Base-by-base conservation (phyloP, 1,140 invertebrate species). In the Diachasmimorpha longicaudata region DNA sequence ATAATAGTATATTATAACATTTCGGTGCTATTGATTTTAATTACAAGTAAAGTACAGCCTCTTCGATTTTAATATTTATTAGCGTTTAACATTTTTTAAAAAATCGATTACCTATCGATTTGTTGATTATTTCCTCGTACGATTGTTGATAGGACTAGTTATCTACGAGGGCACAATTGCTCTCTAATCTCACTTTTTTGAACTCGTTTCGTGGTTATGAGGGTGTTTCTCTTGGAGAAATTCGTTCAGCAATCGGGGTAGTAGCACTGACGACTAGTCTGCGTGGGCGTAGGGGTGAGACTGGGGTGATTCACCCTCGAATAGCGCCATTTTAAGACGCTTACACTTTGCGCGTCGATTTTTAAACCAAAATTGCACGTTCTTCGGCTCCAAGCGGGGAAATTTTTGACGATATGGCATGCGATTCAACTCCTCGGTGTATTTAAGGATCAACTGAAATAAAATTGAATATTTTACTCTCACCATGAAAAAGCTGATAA, bases 361-460 rank as follows among this genome's bases (percentile, higher is more conserved):
- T 88, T 98, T 98, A 87, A 97, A 96, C 95, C 95, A 97, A 85
- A 99, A 97, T 88, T 99, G 97, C 70, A 99, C 97, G 85, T 99
- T 99, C 89, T 99, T 99, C 16, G 97, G 97, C 87, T 99, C 97
- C 31, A 99, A 90, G 23, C 96, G 93, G 0, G 97, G 98, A 87
- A 99, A 99, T 87, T 99, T 98, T 86, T 98, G 96, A 80, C 97
- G 91, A 86, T 98, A 97, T 31, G 95, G 96, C 93, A 98, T 97
- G 69, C 94, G 92, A 85, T 99, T 99, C 77, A 99, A 89, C 83
- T 98, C 96, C 82, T 98, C 97, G 1, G 97, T 99, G 86, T 98
- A 99, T 86, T 98, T 97, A 69, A 98, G 92, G 81, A 99, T 99
- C 81, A 98, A 91, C 90, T 97, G 84, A 23, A 84, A 83, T 44